These are phyloP conservation scores for Hirtodrosophila alboralis DNA, from an alignment of 2,888 invertebrate species.

Conservation along the genomic window DNA sequence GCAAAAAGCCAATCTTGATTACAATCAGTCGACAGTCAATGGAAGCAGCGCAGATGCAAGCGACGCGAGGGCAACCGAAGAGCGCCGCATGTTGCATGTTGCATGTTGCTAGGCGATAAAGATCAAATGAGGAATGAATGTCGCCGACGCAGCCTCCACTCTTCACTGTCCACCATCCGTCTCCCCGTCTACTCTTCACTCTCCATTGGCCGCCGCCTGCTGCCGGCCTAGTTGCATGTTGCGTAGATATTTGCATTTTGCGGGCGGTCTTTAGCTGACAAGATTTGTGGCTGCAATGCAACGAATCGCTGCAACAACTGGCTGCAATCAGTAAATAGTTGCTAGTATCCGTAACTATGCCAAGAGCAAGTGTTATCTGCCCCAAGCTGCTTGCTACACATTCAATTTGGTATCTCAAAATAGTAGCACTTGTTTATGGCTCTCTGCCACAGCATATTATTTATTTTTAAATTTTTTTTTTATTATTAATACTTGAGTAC, in stretches of 20 bases:
- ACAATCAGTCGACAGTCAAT: conserved; percentile 68
- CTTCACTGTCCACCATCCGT: neutral
- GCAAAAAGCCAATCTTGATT: conserved; percentile 79
- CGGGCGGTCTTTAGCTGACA: conserved; percentile 61
- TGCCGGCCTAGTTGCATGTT: conserved; percentile 62
- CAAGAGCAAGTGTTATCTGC: conserved; percentile 45
- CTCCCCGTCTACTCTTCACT: conserved; percentile 1
- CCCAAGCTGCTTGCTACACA: conserved; percentile 35
- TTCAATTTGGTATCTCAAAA: conserved; percentile 6
- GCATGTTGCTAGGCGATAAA: conserved; percentile 77
- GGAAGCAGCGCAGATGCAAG: conserved; percentile 39
- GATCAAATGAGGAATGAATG: conserved; percentile 80
- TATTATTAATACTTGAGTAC: conserved; percentile 24
- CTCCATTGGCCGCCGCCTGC: conserved; percentile 16
- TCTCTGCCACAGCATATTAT: conserved; percentile 14
- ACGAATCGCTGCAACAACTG: conserved; percentile 22
- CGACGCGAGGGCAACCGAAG: conserved; percentile 7
- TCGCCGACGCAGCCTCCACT: conserved; percentile 66
- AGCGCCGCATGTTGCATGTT: conserved; percentile 64
- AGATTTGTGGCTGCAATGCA: conserved; percentile 67
- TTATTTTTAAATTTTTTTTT: no score
- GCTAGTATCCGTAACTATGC: conserved; percentile 8
- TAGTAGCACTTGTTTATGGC: conserved; percentile 15
- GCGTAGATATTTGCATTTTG: conserved; percentile 74
- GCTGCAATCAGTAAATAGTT: conserved; percentile 46